Conservation (phyloP, 2,797 vertebrate species). For the Helostoma temminkii region DNA sequence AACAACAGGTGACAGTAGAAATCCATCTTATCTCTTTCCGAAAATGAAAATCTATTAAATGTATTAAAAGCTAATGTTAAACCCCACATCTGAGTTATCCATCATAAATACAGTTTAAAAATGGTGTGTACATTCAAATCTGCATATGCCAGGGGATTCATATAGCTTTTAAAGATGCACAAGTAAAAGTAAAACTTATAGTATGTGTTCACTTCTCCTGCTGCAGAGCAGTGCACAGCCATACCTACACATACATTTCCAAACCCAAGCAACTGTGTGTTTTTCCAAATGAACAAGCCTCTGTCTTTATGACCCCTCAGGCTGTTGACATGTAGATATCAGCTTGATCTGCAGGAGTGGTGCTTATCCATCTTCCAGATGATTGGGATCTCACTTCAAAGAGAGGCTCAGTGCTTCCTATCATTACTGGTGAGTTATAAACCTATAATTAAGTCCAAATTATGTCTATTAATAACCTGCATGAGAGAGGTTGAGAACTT, state of each 20-base stretch:
- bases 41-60: neutral
- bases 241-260: neutral
- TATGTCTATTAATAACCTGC: conserved; percentile 80
- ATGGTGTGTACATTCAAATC: conserved; percentile 1
- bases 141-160: conserved; percentile 15
- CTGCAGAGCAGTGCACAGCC: neutral
- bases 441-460: conserved; percentile 80
- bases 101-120: conserved; percentile 17
- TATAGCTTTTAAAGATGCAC: conserved; percentile 8
- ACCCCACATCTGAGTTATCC: conserved; percentile 5
- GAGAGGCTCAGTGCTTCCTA: conserved; percentile 69
- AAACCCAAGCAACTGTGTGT: conserved; percentile 10
- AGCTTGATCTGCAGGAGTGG: conserved; percentile 51
- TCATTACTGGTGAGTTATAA: conserved; percentile 80
- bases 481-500: conserved; percentile 72
- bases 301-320: conserved; percentile 38
- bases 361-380: conserved; percentile 70
- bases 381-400: conserved; percentile 79
- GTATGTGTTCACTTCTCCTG: conserved; percentile 4
- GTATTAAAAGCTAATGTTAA: neutral
- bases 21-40: conserved; percentile 1
- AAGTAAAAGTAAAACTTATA: neutral
- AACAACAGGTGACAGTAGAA: conserved; percentile 11
- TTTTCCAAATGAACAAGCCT: conserved; percentile 56
- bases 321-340: conserved; percentile 68